Conservation (phyloP, 2,888 invertebrate genomes). For the Drosophila lutescens region DNA sequence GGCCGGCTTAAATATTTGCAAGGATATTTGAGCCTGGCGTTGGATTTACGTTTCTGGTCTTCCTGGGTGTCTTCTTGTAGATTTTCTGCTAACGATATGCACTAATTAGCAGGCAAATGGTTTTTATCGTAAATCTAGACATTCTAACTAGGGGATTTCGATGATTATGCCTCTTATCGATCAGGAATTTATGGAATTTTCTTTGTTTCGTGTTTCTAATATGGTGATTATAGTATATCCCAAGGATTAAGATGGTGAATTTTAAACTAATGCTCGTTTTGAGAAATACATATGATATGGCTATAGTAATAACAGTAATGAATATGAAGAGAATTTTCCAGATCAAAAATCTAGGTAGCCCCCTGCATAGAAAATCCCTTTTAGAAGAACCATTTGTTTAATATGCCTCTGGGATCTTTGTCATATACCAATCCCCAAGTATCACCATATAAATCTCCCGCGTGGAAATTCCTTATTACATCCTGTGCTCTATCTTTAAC, state of each 20-base stretch:
- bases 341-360: not conserved
- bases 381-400: not conserved
- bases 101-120: conserved; percentile 31
- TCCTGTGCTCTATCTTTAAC: conserved; percentile 29
- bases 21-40: conserved; percentile 41
- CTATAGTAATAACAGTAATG: not conserved
- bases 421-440: not conserved
- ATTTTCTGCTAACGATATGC: conserved; percentile 15
- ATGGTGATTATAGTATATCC: not conserved
- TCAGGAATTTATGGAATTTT: not conserved
- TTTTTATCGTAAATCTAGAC: conserved; percentile 26
- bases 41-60: conserved; percentile 3
- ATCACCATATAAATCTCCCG: conserved; percentile 1
- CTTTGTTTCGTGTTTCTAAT: not conserved
- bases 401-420: not conserved
- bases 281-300: not conserved
- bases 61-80: conserved; percentile 37
- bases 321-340: not conserved
- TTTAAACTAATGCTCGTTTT: not conserved
- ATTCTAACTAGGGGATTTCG: not conserved
- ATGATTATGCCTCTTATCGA: conserved; percentile 14
- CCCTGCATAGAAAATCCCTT: not conserved
- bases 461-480: not conserved
- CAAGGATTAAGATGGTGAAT: not conserved
- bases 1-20: conserved; percentile 27